phyloP scores from a whole-genome alignment of 2,113 vertebrate species.

The Eira barbara region DNA sequence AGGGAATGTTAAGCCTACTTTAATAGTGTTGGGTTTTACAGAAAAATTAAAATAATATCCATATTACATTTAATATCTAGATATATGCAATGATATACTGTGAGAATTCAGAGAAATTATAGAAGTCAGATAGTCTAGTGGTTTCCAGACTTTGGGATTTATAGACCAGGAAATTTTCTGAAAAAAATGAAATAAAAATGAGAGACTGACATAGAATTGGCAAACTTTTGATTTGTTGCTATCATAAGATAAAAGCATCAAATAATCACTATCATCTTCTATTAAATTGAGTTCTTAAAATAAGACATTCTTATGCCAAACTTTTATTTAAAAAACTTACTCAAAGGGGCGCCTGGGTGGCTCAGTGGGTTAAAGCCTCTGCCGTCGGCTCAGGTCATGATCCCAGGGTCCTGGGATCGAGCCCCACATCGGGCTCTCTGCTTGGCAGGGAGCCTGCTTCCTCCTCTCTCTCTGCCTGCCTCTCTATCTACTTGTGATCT shows the following conservation, averaged over 20 bases:
- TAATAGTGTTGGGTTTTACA: neutral
- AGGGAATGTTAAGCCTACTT: neutral
- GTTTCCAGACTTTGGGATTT: neutral
- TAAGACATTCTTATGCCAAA: neutral
- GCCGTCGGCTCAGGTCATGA: no score
- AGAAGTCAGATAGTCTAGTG: neutral
- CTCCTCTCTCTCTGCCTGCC: no score
- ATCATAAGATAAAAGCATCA: neutral
- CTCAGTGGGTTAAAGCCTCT: no score
- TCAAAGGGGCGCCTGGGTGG: no score
- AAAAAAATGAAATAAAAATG: neutral
- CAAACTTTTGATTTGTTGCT: neutral
- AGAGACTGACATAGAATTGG: neutral
- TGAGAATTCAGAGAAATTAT: neutral
- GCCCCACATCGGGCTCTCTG: no score
- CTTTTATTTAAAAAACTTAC: neutral
- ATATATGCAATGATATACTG: neutral
- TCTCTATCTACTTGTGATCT: no score
- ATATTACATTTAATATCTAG: neutral
- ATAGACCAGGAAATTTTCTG: neutral
- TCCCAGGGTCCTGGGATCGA: no score
- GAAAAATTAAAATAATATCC: neutral
- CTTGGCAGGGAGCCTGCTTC: no score
- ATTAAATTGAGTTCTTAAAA: neutral
- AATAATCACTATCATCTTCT: neutral